Base-by-base conservation (phyloP, 2,888 invertebrate species). In the Strigamia crassipes region DNA sequence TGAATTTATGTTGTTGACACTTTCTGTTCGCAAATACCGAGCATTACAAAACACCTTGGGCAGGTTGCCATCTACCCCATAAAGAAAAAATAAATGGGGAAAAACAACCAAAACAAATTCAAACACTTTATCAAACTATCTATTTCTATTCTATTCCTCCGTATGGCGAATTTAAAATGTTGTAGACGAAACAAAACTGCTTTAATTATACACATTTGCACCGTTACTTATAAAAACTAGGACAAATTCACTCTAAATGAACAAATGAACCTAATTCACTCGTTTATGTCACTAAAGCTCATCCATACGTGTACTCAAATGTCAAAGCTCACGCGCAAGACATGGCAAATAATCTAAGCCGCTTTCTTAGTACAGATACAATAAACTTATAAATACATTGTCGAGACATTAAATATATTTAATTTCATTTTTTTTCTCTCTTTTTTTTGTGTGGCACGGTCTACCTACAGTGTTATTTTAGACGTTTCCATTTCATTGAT, bases 11-110 rank as follows among this genome's bases (percentile, higher is more conserved):
- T 56, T 21, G 56, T 56, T 56, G 56, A 56, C 56, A 56, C 56
- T 56, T 46, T 56, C 56, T 56, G 56, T 56, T 18, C 56, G 9
- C 56, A 56, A 56, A 56, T 56, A 56, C 56, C 18, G 56, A 56
- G 56, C 56, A 56, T 56, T 56, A 56, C 56, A 56, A 56, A 56
- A 56, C 56, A 56, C 56, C 56, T 56, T 56, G 56, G 56, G 56
- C 56, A 56, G 18, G 18, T 9, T 56, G 56, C 56, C 56, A 51
- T 51, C 51, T 4, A 51, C n/a, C 51, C 10, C 2, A 18, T 15
- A n/a, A 6, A 15, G 18, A 46, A 46, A 46, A 56, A 56, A n/a
- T n/a, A 56, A 56, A 18, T 21, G 9, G 6, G 9, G 18, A 8
- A 18, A 56, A 56, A 56, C 0, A n/a, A n/a, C 2, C 18, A 56